A percentile compares a stretch with the other conserved stretches of the same genome.
phyloP scores from a whole-genome alignment of 2,888 invertebrate genomes.

The Operophtera brumata region DNA sequence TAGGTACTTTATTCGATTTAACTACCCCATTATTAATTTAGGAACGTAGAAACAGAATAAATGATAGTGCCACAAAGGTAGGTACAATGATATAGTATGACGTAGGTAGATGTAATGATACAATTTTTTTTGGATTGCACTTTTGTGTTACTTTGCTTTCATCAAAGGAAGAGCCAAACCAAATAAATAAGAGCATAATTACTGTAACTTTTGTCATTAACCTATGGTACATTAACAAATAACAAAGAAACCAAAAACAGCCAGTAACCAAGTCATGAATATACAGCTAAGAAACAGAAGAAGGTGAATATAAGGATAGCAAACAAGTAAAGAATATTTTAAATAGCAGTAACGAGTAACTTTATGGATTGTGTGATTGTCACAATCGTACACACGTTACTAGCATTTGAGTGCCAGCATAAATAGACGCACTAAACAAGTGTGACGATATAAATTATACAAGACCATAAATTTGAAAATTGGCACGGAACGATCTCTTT shows the following conservation, averaged over 20 bases:
- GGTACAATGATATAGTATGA: not conserved
- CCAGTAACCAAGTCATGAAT: too few relatives aligned
- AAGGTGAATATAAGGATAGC: too few relatives aligned
- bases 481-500: slow-evolving; percentile 46
- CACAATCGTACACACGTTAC: slow-evolving; percentile 12
- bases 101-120: not conserved
- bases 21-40: not conserved
- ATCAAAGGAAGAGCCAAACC: not conserved
- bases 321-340: not conserved
- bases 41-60: not conserved
- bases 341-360: not conserved
- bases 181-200: slow-evolving; percentile 6
- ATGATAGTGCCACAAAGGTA: not conserved
- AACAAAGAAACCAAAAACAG: too few relatives aligned
- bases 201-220: not conserved
- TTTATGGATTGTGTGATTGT: slow-evolving; percentile 14
- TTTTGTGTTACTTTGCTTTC: not conserved
- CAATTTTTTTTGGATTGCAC: slow-evolving; percentile 7
- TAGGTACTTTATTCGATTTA: not conserved
- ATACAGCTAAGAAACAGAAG: too few relatives aligned
- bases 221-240: not conserved
- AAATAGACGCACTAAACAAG: slow-evolving; percentile 39
- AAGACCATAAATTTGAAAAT: slow-evolving; percentile 37
- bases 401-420: slow-evolving; percentile 32
- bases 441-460: slow-evolving; percentile 44